Base-by-base conservation (phyloP, 2,113 vertebrate species). In the Microtus pennsylvanicus region DNA sequence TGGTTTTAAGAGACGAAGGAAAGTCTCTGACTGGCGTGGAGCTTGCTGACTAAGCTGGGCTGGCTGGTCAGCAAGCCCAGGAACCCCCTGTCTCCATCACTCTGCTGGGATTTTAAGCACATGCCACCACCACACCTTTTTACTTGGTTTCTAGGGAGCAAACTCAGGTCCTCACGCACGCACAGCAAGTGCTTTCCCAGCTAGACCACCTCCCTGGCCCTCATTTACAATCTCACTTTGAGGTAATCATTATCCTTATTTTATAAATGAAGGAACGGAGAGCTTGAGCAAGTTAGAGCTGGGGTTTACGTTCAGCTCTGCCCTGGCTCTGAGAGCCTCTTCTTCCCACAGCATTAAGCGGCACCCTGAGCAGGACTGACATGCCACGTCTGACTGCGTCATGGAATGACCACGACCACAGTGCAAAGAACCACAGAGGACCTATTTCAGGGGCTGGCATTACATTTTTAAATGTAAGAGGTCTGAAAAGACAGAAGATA, bases 381-480 rank as follows among this genome's bases (percentile, higher is more conserved):
- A 30, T 26, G 94, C 21, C 21, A 24, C 4, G 5, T 50, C 67
- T 3, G 13, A 52, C 87, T 83, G n/a, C 30, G 21, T 17, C 81
- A 69, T 87, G 72, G 30, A 91, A 91, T 70, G 85, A 19, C 67
- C 13, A 63, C 19, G 83, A 93, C 95, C 72, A 24, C n/a, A 52
- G 87, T 76, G 45, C 47, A 87, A 89, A 58, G n/a, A 80, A 77
- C 33, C 95, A 75, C 22, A 75, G 55, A 17, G 35, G 89, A 26
- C 78, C 63, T 91, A 45, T 42, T 82, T 94, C 74, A 92, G 74
- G 80, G 77, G 42, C 61, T 63, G 65, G 78, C 16, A 65, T 33
- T 88, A 77, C 65, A 80, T 47, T 89, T 95, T 93, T 74, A 96
- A 75, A 80, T 65, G 42, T 92, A 83, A 93, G 76, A 90, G 76